phyloP scores from a whole-genome alignment of 2,888 invertebrate species.

The Tiliacea aurago region DNA sequence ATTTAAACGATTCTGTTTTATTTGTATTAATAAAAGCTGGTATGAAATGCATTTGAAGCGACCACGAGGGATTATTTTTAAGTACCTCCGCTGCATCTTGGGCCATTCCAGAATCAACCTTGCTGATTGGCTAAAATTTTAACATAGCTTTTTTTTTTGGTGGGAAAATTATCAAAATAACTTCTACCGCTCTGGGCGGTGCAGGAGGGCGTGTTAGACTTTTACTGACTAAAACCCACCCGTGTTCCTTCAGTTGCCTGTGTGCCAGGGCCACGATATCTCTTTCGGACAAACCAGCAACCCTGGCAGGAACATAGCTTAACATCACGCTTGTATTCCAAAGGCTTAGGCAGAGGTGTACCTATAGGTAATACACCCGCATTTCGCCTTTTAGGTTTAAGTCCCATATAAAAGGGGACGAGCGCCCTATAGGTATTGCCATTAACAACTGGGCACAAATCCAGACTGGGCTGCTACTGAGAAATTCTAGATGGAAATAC shows the following conservation, averaged over 20 bases:
- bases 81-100: not conserved
- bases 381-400: not conserved
- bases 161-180: no score
- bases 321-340: not conserved
- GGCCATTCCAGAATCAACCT: not conserved
- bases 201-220: no score
- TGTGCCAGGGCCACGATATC: no score
- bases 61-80: not conserved
- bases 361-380: no score
- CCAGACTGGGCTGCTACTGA: not conserved
- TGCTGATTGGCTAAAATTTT: not conserved
- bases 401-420: not conserved
- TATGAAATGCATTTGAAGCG: conserved; percentile 27
- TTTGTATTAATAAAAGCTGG: conserved; percentile 19
- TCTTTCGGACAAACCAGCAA: no score
- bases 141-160: no score
- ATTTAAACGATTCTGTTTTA: conserved; percentile 57
- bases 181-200: no score
- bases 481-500: not conserved
- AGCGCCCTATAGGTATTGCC: not conserved
- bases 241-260: no score
- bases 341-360: not conserved
- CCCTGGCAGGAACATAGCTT: no score
- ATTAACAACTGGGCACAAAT: not conserved
- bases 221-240: no score